Evolutionary conservation across 2,113 vertebrate species (phyloP), one percentile per base, ranked within the genome.

Genomic region (Oostethus manadensis): DNA sequence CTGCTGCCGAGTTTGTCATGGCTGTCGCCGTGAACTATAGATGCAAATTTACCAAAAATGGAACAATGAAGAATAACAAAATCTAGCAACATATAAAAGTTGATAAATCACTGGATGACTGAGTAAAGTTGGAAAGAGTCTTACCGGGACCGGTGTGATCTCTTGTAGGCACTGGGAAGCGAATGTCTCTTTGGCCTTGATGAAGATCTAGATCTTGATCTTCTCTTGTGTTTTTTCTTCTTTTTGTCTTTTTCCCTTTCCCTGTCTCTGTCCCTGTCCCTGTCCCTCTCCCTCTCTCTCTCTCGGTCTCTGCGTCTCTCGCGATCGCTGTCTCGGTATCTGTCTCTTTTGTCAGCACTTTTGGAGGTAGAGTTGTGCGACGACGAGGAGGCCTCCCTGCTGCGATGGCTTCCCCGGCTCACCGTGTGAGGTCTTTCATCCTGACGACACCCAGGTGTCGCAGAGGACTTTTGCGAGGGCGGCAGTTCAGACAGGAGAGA

Each of bases 161-260:
- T 93, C 79, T 92, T 91, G 84, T 98, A 98, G 67, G 97, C 94
- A 70, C 92, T 99, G 80, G 97, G 95, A 48, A 98, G 92, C 0
- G 92, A 85, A 64, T 95, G 94, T 86, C 92, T 91, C 89, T 95
- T 97, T 22, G 94, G 84, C 64, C 84, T 92, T 47, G 92, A 91
- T 0, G 80, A 87, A 0, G 94, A 96, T 8, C 89, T 68, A 1
- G 94, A 90, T 10, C 93, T 87, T 5, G 93, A 96, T 38, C 92
- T 90, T 57, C 91, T 93, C 81, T 92, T 98, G 81, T 94, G 93
- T 73, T 98, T 99, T 66, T 98, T 97, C 73, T 92, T 96, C 77
- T 93, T 95, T 87, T 93, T 97, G 35, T 98, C 93, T 64, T 81
- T 91, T 62, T 97, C 94, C 26, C 81, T 74, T 0, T 78, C 88